These are phyloP conservation scores for Oncorhynchus tshawytscha DNA, from an alignment of 2,113 vertebrate species.

Conservation along the genomic window DNA sequence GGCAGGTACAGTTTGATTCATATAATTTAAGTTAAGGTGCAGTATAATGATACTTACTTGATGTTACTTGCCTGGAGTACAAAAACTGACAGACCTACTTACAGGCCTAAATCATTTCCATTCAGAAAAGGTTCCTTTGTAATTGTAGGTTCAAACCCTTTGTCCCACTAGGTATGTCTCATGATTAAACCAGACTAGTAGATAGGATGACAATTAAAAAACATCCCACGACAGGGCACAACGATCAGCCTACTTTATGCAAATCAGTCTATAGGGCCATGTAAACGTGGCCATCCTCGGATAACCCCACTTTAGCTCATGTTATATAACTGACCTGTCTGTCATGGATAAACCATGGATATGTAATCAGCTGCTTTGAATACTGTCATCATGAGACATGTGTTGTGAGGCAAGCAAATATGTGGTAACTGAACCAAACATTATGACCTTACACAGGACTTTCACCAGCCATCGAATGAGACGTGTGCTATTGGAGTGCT, in stretches of 20 bases:
- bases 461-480: constrained; percentile 26
- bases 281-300: not conserved
- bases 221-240: not conserved
- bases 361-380: too few relatives aligned
- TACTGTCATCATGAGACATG: too few relatives aligned
- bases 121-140: not conserved
- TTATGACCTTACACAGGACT: not conserved
- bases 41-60: not conserved
- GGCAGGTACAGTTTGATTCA: too few relatives aligned
- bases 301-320: not conserved
- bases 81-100: not conserved
- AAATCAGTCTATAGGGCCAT: not conserved
- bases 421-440: constrained; percentile 1
- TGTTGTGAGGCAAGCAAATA: not conserved
- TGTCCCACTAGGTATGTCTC: not conserved
- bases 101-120: too few relatives aligned
- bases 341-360: too few relatives aligned
- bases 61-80: not conserved
- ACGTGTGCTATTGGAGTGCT: constrained; percentile 30
- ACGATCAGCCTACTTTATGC: not conserved
- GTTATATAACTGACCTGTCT: not conserved
- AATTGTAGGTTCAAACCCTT: not conserved
- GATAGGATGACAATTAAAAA: not conserved
- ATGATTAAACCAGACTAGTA: not conserved
- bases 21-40: not conserved